Percentiles rank a stretch among this genome's conserved stretches.
Conservation (phyloP, 2,888 invertebrate genomes). For the Melanophora roralis region DNA sequence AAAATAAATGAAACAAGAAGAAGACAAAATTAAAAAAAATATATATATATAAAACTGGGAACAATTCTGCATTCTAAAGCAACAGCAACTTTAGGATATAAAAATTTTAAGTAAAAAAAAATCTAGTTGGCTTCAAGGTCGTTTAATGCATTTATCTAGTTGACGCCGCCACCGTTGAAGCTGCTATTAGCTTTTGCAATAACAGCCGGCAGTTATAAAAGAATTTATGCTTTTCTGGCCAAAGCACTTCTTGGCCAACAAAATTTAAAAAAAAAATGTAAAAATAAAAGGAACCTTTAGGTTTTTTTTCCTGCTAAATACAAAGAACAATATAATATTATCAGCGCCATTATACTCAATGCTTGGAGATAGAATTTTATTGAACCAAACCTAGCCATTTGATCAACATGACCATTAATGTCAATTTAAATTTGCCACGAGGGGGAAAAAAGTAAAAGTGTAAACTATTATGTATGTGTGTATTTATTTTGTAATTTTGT, state of each 20-base stretch:
- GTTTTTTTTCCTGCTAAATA: neutral
- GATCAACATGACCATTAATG: constrained; percentile 42
- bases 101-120: too few relatives aligned
- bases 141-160: constrained; percentile 55
- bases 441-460: constrained; percentile 43
- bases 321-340: constrained; percentile 11
- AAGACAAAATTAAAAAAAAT: too few relatives aligned
- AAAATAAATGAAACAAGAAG: neutral
- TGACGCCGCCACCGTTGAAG: constrained; percentile 44
- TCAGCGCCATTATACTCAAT: constrained; percentile 17
- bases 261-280: neutral
- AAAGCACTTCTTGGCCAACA: constrained; percentile 21
- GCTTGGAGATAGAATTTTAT: constrained; percentile 31
- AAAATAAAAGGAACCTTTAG: neutral
- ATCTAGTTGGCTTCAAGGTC: constrained; percentile 52
- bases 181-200: constrained; percentile 25
- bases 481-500: neutral
- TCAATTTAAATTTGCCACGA: constrained; percentile 19
- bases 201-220: constrained; percentile 36
- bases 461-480: constrained; percentile 4
- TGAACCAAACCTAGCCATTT: constrained; percentile 43
- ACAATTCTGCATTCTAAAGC: too few relatives aligned
- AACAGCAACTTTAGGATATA: neutral
- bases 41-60: too few relatives aligned
- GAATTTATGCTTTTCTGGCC: constrained; percentile 38